These are phyloP conservation scores for Drosophila lowei DNA, from an alignment of 1,140 invertebrate species.

Conservation along the genomic window DNA sequence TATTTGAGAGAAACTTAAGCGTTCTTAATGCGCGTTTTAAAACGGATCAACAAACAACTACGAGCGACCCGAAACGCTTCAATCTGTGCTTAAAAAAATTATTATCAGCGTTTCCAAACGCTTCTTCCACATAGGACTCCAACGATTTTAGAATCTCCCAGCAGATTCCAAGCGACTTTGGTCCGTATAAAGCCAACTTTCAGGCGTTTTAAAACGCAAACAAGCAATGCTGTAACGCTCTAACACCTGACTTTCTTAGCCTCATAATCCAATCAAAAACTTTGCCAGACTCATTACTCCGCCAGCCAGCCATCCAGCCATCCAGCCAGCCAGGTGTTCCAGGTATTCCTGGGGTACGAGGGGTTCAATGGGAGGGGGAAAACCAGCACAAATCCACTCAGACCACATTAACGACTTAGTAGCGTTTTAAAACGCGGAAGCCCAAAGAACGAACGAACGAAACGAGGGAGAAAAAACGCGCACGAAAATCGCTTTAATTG, in stretches of 20 bases:
- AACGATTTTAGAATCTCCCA: no score
- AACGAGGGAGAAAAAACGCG: conserved; percentile 2
- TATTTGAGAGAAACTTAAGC: no score
- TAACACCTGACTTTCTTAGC: conserved; percentile 1
- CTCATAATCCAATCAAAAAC: conserved; percentile 45
- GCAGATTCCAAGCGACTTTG: conserved; percentile 4
- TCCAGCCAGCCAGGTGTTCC: background rate
- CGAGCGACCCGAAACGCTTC: no score
- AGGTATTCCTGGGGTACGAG: no score
- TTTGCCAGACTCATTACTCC: conserved; percentile 41
- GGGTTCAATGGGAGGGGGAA: no score
- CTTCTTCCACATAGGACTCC: no score
- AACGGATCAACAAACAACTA: no score
- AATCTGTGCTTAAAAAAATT: no score
- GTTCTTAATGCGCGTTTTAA: no score
- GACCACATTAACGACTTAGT: conserved; percentile 50
- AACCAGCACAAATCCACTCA: conserved; percentile 27
- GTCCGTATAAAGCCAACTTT: background rate
- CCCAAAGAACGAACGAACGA: background rate
- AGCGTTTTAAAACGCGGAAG: conserved; percentile 37
- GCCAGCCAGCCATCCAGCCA: background rate
- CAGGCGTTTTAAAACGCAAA: no score
- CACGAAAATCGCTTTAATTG: conserved; percentile 34
- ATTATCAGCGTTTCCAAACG: no score
- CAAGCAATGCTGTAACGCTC: no score